These are phyloP conservation scores for Antechinus stuartii DNA, from an alignment of 2,113 vertebrate genomes.

Conservation along the genomic window DNA sequence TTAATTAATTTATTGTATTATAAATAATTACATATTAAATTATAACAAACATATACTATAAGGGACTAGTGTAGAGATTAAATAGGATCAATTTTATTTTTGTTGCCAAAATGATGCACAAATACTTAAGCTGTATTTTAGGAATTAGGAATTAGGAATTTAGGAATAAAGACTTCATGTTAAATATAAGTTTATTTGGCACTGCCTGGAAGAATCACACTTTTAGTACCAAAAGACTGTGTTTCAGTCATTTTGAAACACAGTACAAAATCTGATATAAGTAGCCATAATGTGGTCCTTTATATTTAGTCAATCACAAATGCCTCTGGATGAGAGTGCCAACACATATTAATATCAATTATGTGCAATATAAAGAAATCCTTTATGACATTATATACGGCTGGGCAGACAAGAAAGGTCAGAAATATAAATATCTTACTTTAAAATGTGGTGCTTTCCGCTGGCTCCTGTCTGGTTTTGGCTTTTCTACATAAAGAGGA, in stretches of 20 bases:
- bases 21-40: too few relatives aligned
- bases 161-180: background rate
- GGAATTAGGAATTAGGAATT: background rate
- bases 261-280: background rate
- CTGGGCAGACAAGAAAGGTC: background rate
- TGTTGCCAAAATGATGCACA: background rate
- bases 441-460: slow-evolving; percentile 86
- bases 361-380: background rate
- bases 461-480: slow-evolving; percentile 85
- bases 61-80: too few relatives aligned
- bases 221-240: background rate
- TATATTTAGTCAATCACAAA: background rate
- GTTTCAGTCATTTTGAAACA: background rate
- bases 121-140: background rate
- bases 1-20: too few relatives aligned
- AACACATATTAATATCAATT: background rate
- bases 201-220: background rate
- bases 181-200: background rate
- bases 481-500: slow-evolving; percentile 90
- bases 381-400: background rate
- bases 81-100: background rate
- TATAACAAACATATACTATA: too few relatives aligned
- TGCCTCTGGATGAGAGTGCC: background rate
- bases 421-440: slow-evolving; percentile 78
- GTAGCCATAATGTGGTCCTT: background rate